Conservation (phyloP, 1,140 invertebrate species). For the Heliconius congener region DNA sequence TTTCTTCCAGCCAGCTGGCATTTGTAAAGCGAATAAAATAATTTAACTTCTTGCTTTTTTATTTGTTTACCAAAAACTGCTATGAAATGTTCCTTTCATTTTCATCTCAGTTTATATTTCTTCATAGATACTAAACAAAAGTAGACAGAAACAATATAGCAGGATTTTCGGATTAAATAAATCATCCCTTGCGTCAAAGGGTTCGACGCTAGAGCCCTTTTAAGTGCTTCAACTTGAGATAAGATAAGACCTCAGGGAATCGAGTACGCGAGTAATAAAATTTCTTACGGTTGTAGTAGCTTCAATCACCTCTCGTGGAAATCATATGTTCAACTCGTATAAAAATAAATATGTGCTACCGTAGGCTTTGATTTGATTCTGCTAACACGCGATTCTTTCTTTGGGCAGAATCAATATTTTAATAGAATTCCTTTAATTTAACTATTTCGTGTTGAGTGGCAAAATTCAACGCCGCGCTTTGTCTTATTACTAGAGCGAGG, state of each 20-base stretch:
- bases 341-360: no score
- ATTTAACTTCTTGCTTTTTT: no score
- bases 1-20: no score
- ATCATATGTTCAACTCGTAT: background rate
- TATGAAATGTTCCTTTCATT: background rate
- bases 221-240: conserved; percentile 27
- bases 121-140: background rate
- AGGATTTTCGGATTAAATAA: conserved; percentile 26
- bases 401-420: no score
- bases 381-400: no score
- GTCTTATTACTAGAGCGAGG: no score
- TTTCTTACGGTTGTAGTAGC: background rate
- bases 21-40: no score
- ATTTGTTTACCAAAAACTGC: no score
- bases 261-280: conserved; percentile 26
- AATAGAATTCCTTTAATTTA: no score
- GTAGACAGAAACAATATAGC: conserved; percentile 26
- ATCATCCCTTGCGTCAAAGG: conserved; percentile 27
- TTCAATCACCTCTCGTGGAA: background rate
- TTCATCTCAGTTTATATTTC: background rate
- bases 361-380: no score
- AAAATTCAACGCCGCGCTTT: no score
- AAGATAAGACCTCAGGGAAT: conserved; percentile 17
- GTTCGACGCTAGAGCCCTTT: conserved; percentile 27
- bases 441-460: no score